Evolutionary conservation across 2,797 vertebrate genomes (phyloP).

Genomic region (Enteromius viviparus): DNA sequence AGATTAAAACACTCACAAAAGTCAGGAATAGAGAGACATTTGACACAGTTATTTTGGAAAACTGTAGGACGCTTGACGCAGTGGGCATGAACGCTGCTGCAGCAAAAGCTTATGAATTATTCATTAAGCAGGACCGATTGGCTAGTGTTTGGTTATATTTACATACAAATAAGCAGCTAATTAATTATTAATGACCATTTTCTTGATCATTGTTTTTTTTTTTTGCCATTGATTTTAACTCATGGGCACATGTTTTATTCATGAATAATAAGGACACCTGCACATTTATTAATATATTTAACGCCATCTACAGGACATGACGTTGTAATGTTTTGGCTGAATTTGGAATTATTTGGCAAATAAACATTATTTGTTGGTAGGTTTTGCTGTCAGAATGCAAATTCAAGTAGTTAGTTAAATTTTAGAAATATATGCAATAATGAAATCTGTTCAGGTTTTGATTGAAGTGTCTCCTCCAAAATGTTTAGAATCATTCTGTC

Average conservation of each 20-base stretch:
- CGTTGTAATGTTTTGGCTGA: not conserved
- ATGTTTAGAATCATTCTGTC: not conserved
- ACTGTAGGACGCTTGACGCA: not conserved
- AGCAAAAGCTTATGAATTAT: conserved; percentile 39
- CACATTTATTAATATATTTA: conserved; percentile 25
- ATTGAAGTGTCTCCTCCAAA: not conserved
- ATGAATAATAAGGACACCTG: not conserved
- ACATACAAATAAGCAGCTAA: conserved; percentile 49
- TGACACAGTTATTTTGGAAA: not conserved
- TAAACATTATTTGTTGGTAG: not conserved
- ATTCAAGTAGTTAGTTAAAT: not conserved
- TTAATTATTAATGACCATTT: conserved; percentile 38
- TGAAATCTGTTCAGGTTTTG: not conserved
- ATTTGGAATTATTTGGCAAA: no score
- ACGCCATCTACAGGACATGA: conserved; percentile 35
- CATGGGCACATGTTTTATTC: conserved; percentile 15
- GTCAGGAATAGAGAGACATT: not conserved
- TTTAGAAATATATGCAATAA: not conserved
- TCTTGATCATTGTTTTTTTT: not conserved
- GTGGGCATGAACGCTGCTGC: conserved; percentile 12
- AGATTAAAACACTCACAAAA: not conserved
- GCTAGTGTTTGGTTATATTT: conserved; percentile 45
- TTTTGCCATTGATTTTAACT: not conserved
- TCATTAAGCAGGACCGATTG: conserved; percentile 25
- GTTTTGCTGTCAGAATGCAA: not conserved